Evolutionary conservation across 2,113 vertebrate species (phyloP), one percentile per base, ranked within the genome.

Genomic region (Tyto alba): DNA sequence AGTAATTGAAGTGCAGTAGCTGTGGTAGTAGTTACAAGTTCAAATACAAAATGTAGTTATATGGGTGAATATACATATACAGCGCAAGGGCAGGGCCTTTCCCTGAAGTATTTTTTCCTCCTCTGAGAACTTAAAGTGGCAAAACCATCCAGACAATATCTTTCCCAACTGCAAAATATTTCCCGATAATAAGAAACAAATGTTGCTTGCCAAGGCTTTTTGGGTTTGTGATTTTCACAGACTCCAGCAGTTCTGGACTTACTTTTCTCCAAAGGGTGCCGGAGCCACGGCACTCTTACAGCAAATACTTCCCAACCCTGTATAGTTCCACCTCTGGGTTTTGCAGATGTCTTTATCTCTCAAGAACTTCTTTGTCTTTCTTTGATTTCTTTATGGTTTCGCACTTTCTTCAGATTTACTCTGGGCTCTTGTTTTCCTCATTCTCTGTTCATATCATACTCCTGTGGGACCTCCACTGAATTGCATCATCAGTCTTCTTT

Each of bases 31-130:
- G 48, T 90, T 90, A 66, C 21, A 93, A 86, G 40, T 88, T 85
- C 59, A 77, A 36, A 79, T 60, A 38, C 11, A 45, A 62, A 81
- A 74, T 63, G 16, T 63, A 47, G 55, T 30, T 0, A 1, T 78
- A 29, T 57, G 57, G 15, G 6, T 80, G 36, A n/a, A 3, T 55
- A 36, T 26, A 29, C 0, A 0, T 60, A 7, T 20, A n/a, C n/a
- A n/a, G n/a, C n/a, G n/a, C n/a, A n/a, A n/a, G n/a, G n/a, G n/a
- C n/a, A n/a, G n/a, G n/a, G 13, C 25, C 26, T 84, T 84, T 86
- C 43, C 47, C 60, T 84, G 43, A 11, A 89, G 30, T 72, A 29
- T 85, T 63, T 69, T 81, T 71, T 71, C 16, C 19, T 85, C 73
- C 45, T 56, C 6, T 78, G 60, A 76, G 29, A 92, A 67, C 3